These are phyloP conservation scores for Montifringilla adamsi DNA, from an alignment of 2,113 vertebrate species.

Conservation along the genomic window DNA sequence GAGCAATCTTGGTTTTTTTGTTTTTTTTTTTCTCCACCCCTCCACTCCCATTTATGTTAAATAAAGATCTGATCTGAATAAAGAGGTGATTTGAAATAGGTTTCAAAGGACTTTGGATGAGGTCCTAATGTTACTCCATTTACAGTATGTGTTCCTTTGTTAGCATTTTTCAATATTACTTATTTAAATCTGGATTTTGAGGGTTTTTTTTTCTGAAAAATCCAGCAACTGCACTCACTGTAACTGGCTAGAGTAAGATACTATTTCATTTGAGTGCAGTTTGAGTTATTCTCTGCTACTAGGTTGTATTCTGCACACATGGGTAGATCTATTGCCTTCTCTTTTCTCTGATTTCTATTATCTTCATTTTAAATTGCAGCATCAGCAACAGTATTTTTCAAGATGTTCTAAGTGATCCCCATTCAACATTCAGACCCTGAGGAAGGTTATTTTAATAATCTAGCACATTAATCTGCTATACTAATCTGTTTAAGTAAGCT, in stretches of 20 bases:
- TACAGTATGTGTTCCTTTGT: neutral
- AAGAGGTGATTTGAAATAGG: neutral
- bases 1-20: neutral
- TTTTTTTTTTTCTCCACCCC: accelerated
- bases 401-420: neutral
- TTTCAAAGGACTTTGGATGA: neutral
- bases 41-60: neutral
- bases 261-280: neutral
- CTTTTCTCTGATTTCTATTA: neutral
- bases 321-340: neutral
- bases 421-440: neutral
- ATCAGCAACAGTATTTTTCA: neutral
- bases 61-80: neutral
- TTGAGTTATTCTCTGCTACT: neutral
- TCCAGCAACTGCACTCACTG: neutral
- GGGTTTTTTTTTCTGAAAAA: neutral
- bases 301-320: neutral
- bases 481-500: neutral
- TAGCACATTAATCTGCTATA: neutral
- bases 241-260: neutral
- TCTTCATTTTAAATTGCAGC: neutral
- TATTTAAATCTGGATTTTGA: neutral
- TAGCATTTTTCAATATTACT: neutral
- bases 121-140: neutral
- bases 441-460: neutral